Percentiles rank a stretch among this genome's conserved stretches.
Evolutionary conservation across 1,140 invertebrate genomes (phyloP).

Genomic region (Drosophila prosaltans): DNA sequence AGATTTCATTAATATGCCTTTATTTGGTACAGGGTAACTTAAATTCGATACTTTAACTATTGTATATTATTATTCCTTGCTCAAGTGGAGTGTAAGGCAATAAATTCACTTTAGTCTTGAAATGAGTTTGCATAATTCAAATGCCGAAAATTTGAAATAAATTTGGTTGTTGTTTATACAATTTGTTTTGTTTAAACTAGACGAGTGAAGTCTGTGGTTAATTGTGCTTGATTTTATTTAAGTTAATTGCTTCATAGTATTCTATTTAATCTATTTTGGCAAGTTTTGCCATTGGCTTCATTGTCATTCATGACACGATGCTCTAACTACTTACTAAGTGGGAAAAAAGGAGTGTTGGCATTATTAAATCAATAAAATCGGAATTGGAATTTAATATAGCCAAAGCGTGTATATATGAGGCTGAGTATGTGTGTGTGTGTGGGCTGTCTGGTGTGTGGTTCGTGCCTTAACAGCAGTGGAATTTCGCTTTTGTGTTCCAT

Average conservation of each 20-base stretch:
- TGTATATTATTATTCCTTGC: not conserved
- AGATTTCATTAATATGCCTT: not conserved
- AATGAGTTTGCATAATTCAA: constrained; percentile 74
- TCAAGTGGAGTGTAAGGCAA: constrained; percentile 40
- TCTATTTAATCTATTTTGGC: not conserved
- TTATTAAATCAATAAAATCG: constrained; percentile 68
- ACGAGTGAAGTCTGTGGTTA: constrained; percentile 12
- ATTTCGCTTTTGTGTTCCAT: constrained; percentile 57
- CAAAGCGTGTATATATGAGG: constrained; percentile 30
- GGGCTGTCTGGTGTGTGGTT: not conserved
- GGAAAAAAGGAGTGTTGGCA: constrained; percentile 27
- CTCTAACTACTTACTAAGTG: constrained; percentile 5
- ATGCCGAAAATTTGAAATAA: constrained; percentile 55
- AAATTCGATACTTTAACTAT: not conserved
- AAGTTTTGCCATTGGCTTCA: not conserved
- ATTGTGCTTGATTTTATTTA: constrained; percentile 6
- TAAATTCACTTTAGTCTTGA: constrained; percentile 69
- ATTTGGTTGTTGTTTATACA: constrained; percentile 15
- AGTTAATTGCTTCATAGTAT: constrained; percentile 9
- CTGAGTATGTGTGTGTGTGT: not conserved
- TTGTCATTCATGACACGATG: constrained; percentile 27
- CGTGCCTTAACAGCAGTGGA: constrained; percentile 31
- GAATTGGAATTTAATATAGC: constrained; percentile 79
- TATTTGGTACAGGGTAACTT: not conserved
- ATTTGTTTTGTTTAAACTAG: constrained; percentile 4